A percentile compares a stretch with the other conserved stretches of the same genome.
Evolutionary conservation across 2,888 invertebrate genomes (phyloP).

Genomic region (Drosophila kambysellisi): DNA sequence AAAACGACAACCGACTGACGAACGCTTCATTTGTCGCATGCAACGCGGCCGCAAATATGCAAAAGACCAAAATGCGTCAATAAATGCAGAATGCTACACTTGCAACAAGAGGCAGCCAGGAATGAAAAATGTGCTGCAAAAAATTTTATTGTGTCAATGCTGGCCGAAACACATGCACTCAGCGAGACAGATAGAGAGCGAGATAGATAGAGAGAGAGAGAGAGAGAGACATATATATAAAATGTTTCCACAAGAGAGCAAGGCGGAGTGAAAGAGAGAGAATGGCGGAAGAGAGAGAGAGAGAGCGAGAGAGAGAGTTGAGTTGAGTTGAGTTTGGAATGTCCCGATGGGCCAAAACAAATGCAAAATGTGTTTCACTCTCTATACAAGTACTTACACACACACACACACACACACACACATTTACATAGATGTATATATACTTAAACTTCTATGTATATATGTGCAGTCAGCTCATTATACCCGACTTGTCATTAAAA

Average conservation of each 20-base stretch:
- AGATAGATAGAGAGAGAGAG: background rate
- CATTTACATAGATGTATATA: background rate
- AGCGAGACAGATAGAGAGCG: background rate
- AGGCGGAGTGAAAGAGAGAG: background rate
- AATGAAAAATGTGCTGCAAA: constrained; percentile 60
- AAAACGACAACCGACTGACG: constrained; percentile 47
- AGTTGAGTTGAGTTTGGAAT: constrained; percentile 26
- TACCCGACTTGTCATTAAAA: constrained; percentile 69
- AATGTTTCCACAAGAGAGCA: background rate
- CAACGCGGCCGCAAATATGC: constrained; percentile 67
- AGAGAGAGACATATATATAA: background rate
- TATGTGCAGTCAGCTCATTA: constrained; percentile 57
- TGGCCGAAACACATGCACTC: constrained; percentile 38
- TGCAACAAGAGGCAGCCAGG: constrained; percentile 43
- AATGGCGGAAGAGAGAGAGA: background rate
- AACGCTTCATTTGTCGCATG: constrained; percentile 61
- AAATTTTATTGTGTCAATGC: constrained; percentile 79
- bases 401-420: background rate
- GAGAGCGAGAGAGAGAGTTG: background rate
- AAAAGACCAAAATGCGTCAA: constrained; percentile 76
- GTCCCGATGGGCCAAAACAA: constrained; percentile 63
- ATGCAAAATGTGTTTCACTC: constrained; percentile 47
- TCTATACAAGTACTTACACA: constrained; percentile 4
- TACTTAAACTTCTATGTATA: background rate
- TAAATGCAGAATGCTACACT: constrained; percentile 70